Evolutionary conservation across 2,888 invertebrate genomes (phyloP).

Genomic region (Eristalis intricaria): DNA sequence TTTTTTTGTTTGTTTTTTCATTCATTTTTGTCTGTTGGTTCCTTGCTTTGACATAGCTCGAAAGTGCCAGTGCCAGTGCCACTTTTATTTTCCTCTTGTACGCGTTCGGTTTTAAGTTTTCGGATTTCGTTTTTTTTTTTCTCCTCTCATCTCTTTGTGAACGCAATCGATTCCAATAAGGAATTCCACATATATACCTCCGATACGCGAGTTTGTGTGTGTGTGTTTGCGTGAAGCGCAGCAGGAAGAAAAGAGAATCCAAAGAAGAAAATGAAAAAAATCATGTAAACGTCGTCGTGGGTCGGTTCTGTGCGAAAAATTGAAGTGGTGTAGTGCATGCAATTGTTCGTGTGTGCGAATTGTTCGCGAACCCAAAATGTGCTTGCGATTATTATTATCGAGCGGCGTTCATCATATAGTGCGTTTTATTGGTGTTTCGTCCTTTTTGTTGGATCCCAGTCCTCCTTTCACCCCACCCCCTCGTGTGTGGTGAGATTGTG

Average conservation of each 20-base stretch:
- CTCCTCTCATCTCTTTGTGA: conserved; percentile 14
- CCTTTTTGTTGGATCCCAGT: conserved; percentile 59
- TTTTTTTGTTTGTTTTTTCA: conserved; percentile 18
- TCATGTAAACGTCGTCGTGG: conserved; percentile 16
- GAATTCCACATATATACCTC: conserved; percentile 53
- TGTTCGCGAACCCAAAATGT: conserved; percentile 41
- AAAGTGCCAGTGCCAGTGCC: not conserved
- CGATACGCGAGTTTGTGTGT: conserved; percentile 1
- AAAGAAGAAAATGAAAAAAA: conserved; percentile 31
- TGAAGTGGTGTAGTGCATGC: not conserved
- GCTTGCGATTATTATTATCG: conserved; percentile 51
- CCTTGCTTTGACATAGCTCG: not conserved
- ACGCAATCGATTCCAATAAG: conserved; percentile 71
- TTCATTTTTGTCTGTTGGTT: conserved; percentile 9
- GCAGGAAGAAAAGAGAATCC: conserved; percentile 40
- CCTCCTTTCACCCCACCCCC: conserved; percentile 19
- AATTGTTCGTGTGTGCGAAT: not conserved
- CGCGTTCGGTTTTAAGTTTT: conserved; percentile 25
- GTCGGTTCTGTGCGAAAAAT: conserved; percentile 9
- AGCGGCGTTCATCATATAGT: conserved; percentile 37
- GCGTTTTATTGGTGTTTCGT: conserved; percentile 57
- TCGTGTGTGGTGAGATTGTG: conserved; percentile 64
- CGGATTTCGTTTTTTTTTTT: conserved; percentile 11
- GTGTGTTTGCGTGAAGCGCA: conserved; percentile 61
- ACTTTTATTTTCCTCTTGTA: conserved; percentile 7